These are phyloP conservation scores for Mythimna albipuncta DNA, from an alignment of 2,888 invertebrate genomes.

Conservation along the genomic window DNA sequence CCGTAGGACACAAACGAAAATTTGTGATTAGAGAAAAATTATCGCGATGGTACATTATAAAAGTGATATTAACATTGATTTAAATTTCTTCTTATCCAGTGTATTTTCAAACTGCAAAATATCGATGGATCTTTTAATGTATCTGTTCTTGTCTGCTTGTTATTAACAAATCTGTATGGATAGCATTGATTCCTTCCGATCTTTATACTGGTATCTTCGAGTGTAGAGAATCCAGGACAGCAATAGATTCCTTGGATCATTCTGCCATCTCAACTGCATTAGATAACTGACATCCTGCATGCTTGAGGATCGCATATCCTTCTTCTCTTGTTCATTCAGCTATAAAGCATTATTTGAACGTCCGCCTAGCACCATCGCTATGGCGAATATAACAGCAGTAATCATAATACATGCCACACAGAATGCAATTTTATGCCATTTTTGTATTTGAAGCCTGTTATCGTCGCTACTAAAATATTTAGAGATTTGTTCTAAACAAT, in stretches of 20 bases:
- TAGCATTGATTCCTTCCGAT: not conserved
- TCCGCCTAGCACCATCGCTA: slow-evolving; percentile 14
- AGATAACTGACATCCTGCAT: not conserved
- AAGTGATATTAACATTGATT: not conserved
- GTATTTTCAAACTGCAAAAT: not conserved
- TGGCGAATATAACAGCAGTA: not conserved
- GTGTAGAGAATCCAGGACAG: not conserved
- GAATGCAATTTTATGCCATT: slow-evolving; percentile 37
- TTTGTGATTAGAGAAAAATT: too few species aligned
- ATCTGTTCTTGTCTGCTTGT: not conserved
- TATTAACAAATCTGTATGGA: not conserved
- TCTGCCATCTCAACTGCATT: not conserved
- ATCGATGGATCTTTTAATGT: not conserved
- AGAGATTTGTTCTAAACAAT: slow-evolving; percentile 2
- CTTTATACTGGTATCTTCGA: too few species aligned
- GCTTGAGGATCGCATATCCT: not conserved
- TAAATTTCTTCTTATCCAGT: not conserved
- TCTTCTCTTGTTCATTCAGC: not conserved
- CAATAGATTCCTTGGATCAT: not conserved
- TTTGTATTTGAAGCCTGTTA: slow-evolving; percentile 21
- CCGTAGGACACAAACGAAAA: too few species aligned
- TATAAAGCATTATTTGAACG: slow-evolving; percentile 1
- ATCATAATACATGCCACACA: slow-evolving; percentile 6
- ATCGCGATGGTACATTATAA: not conserved
- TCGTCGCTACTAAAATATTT: slow-evolving; percentile 10